These are phyloP conservation scores for Neodiprion virginianus DNA, from an alignment of 1,140 invertebrate species.

Conservation along the genomic window DNA sequence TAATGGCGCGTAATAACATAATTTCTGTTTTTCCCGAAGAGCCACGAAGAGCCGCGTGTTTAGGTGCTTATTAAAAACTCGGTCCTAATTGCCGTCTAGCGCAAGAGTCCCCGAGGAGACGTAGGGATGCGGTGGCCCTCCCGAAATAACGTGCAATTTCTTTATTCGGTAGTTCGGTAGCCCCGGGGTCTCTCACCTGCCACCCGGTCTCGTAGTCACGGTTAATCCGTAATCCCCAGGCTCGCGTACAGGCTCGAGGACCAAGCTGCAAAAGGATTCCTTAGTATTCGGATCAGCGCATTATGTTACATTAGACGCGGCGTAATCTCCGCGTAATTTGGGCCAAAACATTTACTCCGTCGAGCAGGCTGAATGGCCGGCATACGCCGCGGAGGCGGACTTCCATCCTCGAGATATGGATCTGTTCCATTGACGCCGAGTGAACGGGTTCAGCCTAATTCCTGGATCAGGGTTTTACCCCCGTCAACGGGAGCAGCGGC, in stretches of 20 bases:
- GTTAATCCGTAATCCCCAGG: neutral
- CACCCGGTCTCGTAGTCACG: neutral
- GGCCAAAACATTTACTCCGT: neutral
- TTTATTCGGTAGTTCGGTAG: neutral
- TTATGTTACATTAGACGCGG: neutral
- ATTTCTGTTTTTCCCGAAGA: constrained; percentile 46
- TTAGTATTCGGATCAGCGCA: neutral
- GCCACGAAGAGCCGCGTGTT: constrained; percentile 6
- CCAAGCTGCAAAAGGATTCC: no score
- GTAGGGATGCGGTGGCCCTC: neutral
- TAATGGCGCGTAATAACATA: constrained; percentile 53
- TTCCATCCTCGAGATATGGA: neutral
- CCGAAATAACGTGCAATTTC: neutral
- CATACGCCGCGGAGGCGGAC: no score
- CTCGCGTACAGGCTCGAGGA: no score
- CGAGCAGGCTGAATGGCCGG: neutral
- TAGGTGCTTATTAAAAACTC: constrained; percentile 41
- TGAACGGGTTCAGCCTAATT: constrained; percentile 53
- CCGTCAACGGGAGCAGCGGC: constrained; percentile 20
- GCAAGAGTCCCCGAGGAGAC: constrained; percentile 4
- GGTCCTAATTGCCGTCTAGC: constrained; percentile 28
- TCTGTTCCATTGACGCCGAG: constrained; percentile 1
- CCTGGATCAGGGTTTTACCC: constrained; percentile 51
- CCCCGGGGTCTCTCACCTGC: neutral
- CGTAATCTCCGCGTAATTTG: neutral